phyloP scores from a whole-genome alignment of 2,113 vertebrate species.

The Octodon degus region DNA sequence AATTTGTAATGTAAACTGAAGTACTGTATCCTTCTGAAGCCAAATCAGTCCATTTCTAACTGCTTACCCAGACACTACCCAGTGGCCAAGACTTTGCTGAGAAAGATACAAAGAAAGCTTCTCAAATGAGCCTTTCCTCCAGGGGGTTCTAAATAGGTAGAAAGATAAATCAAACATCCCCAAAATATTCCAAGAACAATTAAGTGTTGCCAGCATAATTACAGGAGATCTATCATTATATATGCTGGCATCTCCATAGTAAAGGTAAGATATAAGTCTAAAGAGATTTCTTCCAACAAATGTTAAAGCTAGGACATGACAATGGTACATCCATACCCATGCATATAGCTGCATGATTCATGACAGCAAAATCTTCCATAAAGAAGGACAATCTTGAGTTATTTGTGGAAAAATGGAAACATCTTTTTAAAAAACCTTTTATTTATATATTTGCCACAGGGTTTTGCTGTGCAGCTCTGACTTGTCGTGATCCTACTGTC shows the following conservation, averaged over 20 bases:
- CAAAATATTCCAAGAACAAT: slow-evolving; percentile 14
- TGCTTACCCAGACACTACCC: neutral
- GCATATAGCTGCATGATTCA: neutral
- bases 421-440: too few relatives aligned
- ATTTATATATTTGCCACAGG: too few relatives aligned
- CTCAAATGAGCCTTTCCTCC: neutral
- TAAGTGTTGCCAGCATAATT: neutral
- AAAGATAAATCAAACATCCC: neutral
- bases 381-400: neutral
- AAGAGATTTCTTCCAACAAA: neutral
- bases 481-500: too few relatives aligned
- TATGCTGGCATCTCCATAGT: neutral
- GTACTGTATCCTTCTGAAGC: neutral
- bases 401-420: neutral
- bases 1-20: neutral
- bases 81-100: neutral
- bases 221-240: neutral
- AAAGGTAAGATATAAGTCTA: neutral
- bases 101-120: slow-evolving; percentile 15
- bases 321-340: neutral
- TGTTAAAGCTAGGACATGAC: neutral
- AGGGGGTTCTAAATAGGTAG: neutral
- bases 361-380: neutral
- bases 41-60: neutral
- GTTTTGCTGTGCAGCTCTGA: too few relatives aligned